These are phyloP conservation scores for Melipona quadrifasciata DNA, from an alignment of 1,140 invertebrate genomes.

Conservation along the genomic window DNA sequence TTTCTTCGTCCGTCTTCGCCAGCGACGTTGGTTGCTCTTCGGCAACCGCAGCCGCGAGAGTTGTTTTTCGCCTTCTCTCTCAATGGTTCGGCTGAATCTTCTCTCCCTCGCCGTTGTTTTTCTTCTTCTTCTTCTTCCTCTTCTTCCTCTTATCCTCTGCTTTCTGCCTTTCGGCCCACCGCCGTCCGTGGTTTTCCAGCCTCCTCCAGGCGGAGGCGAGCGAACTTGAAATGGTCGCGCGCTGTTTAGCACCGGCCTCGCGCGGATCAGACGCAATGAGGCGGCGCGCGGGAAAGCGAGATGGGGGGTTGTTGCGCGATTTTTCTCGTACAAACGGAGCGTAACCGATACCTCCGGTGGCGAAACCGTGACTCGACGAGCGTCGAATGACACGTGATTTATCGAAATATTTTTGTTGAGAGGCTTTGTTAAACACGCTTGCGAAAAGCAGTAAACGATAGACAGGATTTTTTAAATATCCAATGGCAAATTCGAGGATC, in stretches of 20 bases:
- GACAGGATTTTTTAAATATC: too few relatives aligned
- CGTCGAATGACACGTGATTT: too few relatives aligned
- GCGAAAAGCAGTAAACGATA: too few relatives aligned
- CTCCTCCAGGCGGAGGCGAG: background rate
- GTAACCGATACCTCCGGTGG: background rate
- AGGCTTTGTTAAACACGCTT: too few relatives aligned
- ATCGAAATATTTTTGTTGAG: too few relatives aligned
- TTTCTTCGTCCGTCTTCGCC: conserved; percentile 56
- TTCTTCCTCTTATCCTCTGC: too few relatives aligned
- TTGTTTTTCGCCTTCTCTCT: conserved; percentile 61
- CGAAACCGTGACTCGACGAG: too few relatives aligned
- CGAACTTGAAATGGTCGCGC: conserved; percentile 3
- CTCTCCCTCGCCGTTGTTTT: background rate
- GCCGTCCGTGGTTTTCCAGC: conserved; percentile 14
- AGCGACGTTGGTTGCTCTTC: background rate
- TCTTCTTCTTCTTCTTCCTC: background rate
- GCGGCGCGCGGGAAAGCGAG: conserved; percentile 4
- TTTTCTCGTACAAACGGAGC: conserved; percentile 25
- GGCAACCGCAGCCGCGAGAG: background rate
- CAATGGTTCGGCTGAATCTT: conserved; percentile 57
- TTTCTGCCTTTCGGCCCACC: background rate
- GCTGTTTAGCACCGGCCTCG: conserved; percentile 15
- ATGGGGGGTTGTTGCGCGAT: conserved; percentile 1
- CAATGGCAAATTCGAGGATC: too few relatives aligned
- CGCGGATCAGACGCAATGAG: background rate